Base-by-base conservation (phyloP, 2,113 vertebrate species). In the Istiophorus platypterus region DNA sequence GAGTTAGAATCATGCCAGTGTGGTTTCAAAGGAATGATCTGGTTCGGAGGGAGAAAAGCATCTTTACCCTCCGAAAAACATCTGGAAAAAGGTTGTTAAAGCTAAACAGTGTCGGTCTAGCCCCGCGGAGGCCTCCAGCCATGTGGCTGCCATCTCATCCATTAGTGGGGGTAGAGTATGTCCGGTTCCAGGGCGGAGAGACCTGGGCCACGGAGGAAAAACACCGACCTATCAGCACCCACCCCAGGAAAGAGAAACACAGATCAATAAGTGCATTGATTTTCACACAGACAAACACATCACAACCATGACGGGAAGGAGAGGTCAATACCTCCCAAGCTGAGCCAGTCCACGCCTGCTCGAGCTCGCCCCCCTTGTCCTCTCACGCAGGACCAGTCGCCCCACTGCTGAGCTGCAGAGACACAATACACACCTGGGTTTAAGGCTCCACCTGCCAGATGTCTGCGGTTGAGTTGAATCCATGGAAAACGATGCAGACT, bases 191-290 rank as follows among this genome's bases (percentile, higher is more conserved):
- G 56, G 17, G 65, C 58, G 27, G 37, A 81, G 67, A 74, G 65
- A 84, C 71, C 20, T 4, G 22, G 54, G 42, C 64, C 42, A 0
- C 26, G 45, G 57, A 79, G 72, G 72, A 58, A 73, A 67, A 67
- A 22, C 45, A 58, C 34, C 8, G 4, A 72, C 72, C 79, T 85
- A 88, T 88, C 79, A 90, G 85, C 41, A 17, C 57, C 58, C 73
- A 75, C 83, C 84, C 62, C 7, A 87, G 80, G 72, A 88, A 86
- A 91, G 91, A 92, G 84, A 82, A 92, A 77, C 82, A 68, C 69
- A 57, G 87, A 92, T 93, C 91, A 84, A 90, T 92, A 68, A 76
- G 73, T 54, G 72, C 89, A 91, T 92, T 90, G 93, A 94, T 93
- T 86, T 90, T 80, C 68, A n/a, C 81, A 77, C 90, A 89, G 90